Evolutionary conservation across 2,113 vertebrate species (phyloP), one percentile per base, ranked within the genome.

Genomic region (Noturus placidus): DNA sequence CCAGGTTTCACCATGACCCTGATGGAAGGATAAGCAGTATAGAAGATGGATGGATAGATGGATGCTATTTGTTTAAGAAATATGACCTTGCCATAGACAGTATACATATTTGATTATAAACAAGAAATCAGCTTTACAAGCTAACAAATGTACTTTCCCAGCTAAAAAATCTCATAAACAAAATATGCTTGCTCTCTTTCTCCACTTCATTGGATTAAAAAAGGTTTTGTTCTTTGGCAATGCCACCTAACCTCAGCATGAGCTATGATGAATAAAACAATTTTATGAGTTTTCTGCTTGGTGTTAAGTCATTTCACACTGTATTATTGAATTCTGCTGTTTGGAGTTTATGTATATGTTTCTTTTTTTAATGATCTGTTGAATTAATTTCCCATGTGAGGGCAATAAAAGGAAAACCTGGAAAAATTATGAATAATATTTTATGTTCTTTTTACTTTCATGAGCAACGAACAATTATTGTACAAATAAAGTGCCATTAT

Each of bases 341-440:
- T 57, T 84, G 67, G 74, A 87, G 83, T 90, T 90, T 88, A 87
- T 91, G 87, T 76, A 78, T 82, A 87, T 57, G 56, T 87, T 88
- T 86, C 89, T 83, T 50, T 86, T 88, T 86, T 89, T 89, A 87
- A 88, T 86, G 85, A 87, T 88, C 87, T 90, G 89, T 85, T 90
- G 88, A 90, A 89, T 88, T 88, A 83, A 90, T 90, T 88, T 90
- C 74, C 88, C 85, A 89, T 89, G 78, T 85, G 89, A 83, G 85
- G 57, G 70, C 69, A 76, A 87, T 89, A 90, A 85, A 85, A 72
- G 86, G 61, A 65, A 88, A 90, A 87, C 81, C 61, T 72, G 85
- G 85, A 87, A 82, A 82, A 88, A 79, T 76, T 79, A 82, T 81
- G 59, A 83, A 86, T 82, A 86, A 77, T 78, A 82, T 38, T 84